phyloP scores from a whole-genome alignment of 1,140 invertebrate genomes.

The Sycophaga agraensis region DNA sequence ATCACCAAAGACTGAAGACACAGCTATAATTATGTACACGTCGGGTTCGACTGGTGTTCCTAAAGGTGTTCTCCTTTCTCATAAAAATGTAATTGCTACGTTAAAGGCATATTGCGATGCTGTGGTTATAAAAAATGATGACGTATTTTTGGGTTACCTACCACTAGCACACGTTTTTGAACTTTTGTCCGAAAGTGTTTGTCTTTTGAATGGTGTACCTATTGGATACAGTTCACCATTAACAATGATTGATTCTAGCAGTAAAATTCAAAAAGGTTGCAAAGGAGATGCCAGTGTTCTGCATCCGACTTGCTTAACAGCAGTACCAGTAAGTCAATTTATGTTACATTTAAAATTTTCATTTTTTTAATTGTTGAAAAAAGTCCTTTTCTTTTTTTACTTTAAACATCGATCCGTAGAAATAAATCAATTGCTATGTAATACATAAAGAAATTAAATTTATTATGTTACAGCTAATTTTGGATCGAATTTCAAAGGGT shows the following conservation, averaged over 20 bases:
- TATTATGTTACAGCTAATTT: constrained; percentile 72
- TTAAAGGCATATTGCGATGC: constrained; percentile 85
- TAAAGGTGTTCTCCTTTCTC: constrained; percentile 83
- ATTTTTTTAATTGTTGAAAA: too few species aligned
- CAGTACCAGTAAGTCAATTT: constrained; percentile 79
- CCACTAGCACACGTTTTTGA: constrained; percentile 98
- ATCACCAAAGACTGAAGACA: constrained; percentile 71
- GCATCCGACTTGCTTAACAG: constrained; percentile 89
- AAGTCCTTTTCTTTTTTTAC: constrained; percentile 11
- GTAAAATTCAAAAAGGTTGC: constrained; percentile 91
- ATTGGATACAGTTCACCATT: constrained; percentile 96
- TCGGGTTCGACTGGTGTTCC: constrained; percentile 91
- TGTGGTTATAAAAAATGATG: constrained; percentile 70
- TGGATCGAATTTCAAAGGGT: constrained; percentile 94
- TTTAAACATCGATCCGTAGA: neutral
- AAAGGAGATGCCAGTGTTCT: constrained; percentile 89
- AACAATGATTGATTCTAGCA: constrained; percentile 93
- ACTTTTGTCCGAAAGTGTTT: constrained; percentile 77
- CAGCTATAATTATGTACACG: constrained; percentile 95
- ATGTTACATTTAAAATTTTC: too few species aligned
- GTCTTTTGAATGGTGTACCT: constrained; percentile 78
- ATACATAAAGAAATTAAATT: neutral
- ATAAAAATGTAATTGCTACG: constrained; percentile 87
- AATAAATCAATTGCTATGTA: neutral
- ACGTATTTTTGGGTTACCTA: constrained; percentile 92